These are phyloP conservation scores for Saxidomus purpurata DNA, from an alignment of 1,140 invertebrate species.

Conservation along the genomic window DNA sequence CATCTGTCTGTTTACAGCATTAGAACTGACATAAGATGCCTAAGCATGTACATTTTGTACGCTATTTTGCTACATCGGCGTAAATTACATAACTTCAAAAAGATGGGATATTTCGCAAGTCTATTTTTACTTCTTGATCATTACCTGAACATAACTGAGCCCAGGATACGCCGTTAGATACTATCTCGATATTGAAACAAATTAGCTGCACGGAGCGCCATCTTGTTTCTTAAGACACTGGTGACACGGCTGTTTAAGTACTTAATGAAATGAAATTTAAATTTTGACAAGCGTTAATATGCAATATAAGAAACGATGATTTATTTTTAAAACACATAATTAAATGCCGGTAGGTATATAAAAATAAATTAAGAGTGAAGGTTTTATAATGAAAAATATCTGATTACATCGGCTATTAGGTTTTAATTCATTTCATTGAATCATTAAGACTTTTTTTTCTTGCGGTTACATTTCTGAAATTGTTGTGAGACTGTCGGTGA, in stretches of 20 bases:
- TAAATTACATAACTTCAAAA: too few relatives aligned
- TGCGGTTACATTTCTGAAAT: too few relatives aligned
- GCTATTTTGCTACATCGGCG: too few relatives aligned
- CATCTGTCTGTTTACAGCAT: too few relatives aligned
- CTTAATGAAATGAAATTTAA: conserved; percentile 55
- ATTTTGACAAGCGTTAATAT: conserved; percentile 44
- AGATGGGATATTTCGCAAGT: conserved; percentile 37
- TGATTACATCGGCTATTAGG: not conserved
- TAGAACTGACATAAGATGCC: too few relatives aligned
- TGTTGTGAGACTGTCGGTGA: too few relatives aligned
- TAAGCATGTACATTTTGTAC: too few relatives aligned
- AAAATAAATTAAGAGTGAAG: not conserved
- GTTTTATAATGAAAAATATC: not conserved
- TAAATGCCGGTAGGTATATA: not conserved
- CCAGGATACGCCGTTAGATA: not conserved
- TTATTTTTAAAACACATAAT: conserved; percentile 23
- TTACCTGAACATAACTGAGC: conserved; percentile 27
- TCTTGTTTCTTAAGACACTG: not conserved
- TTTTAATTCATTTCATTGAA: too few relatives aligned
- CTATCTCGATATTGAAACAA: conserved; percentile 17
- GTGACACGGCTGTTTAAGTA: conserved; percentile 45
- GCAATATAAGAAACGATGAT: conserved; percentile 37
- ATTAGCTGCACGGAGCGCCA: not conserved
- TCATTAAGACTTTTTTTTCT: too few relatives aligned
- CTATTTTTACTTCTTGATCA: conserved; percentile 14